Conservation (phyloP, 2,888 invertebrate genomes). For the Conus canariensis region DNA sequence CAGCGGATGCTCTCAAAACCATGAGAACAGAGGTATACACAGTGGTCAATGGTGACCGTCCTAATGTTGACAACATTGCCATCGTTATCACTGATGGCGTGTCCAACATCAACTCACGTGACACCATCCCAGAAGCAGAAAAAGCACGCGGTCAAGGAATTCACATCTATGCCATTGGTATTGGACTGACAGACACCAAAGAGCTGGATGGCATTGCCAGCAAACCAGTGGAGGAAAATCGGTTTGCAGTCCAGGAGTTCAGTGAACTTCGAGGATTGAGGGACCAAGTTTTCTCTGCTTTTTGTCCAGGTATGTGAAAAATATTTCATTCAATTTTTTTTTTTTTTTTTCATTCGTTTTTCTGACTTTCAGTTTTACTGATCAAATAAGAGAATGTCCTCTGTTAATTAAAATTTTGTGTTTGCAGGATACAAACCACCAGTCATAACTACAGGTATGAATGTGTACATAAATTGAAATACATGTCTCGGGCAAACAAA, state of each 20-base stretch:
- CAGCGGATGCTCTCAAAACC: constrained; percentile 61
- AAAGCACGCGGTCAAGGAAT: constrained; percentile 56
- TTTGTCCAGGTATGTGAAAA: constrained; percentile 56
- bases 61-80: constrained; percentile 64
- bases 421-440: constrained; percentile 19
- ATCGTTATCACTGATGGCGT: constrained; percentile 73
- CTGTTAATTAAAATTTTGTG: background rate
- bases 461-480: too few species aligned
- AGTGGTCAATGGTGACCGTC: constrained; percentile 64
- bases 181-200: constrained; percentile 60
- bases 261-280: constrained; percentile 56
- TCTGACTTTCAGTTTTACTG: too few species aligned
- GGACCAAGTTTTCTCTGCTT: constrained; percentile 60
- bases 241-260: constrained; percentile 58
- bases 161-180: constrained; percentile 62
- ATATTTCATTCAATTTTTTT: background rate
- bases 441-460: constrained; percentile 5
- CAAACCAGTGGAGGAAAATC: constrained; percentile 55
- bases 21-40: constrained; percentile 58
- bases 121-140: constrained; percentile 68
- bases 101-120: constrained; percentile 70
- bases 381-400: background rate
- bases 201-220: constrained; percentile 67
- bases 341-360: too few species aligned
- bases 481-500: too few species aligned